Evolutionary conservation across 2,797 vertebrate species (phyloP).

Genomic region (Emydoidea blandingii): DNA sequence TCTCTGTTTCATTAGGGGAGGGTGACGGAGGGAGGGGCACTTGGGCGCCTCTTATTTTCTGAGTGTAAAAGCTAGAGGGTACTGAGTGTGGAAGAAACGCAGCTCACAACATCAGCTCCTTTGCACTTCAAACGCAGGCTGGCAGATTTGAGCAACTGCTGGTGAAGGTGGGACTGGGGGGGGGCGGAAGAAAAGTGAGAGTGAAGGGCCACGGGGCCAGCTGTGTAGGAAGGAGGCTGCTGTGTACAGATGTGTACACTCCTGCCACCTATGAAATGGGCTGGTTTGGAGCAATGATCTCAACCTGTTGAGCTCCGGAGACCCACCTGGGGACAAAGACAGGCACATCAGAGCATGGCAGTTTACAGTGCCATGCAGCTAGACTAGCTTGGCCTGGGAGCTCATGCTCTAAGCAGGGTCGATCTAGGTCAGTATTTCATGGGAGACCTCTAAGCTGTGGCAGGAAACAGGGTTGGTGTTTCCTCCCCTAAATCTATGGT

Average conservation of each 20-base stretch:
- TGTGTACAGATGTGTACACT: not conserved
- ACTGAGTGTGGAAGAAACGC: accelerated
- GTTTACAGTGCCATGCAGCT: accelerated
- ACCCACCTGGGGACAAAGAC: accelerated
- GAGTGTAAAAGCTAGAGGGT: constrained; percentile 1
- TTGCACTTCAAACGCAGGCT: not conserved
- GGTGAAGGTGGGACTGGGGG: no score
- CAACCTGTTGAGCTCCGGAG: accelerated
- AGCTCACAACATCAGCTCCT: not conserved
- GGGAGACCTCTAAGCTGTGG: not conserved
- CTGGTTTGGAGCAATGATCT: not conserved
- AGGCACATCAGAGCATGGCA: not conserved
- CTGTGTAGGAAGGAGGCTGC: not conserved
- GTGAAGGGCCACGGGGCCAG: not conserved
- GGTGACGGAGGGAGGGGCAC: accelerated
- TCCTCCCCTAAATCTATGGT: no score
- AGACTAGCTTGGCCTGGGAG: not conserved
- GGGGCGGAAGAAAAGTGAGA: not conserved
- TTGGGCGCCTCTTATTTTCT: constrained; percentile 13
- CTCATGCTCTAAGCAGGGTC: accelerated
- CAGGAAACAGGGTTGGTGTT: not conserved
- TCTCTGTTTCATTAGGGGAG: not conserved
- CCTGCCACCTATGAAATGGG: not conserved
- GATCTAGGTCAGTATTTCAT: constrained; percentile 38
- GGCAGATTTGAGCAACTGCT: not conserved